Conservation (phyloP, 2,797 vertebrate species). For the Hylomyscus alleni region DNA sequence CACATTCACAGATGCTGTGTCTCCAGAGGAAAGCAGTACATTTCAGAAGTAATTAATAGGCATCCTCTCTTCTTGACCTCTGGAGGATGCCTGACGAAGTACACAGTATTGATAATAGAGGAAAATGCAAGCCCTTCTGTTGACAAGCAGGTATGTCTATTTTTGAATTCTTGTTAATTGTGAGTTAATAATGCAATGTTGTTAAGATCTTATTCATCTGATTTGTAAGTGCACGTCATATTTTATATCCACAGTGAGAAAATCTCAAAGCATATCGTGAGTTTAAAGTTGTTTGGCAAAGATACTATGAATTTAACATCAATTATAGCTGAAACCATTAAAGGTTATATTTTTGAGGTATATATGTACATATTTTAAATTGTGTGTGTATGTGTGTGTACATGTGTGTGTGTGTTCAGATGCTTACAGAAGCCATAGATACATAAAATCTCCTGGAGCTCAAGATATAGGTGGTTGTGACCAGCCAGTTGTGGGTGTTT, state of each 20-base stretch:
- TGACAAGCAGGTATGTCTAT: neutral
- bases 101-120: neutral
- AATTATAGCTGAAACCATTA: neutral
- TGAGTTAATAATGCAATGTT: neutral
- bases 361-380: neutral
- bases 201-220: neutral
- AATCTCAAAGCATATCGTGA: neutral
- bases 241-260: neutral
- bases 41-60: constrained; percentile 39
- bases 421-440: neutral
- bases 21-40: neutral
- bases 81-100: neutral
- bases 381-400: neutral
- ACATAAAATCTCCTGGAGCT: neutral
- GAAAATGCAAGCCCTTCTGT: neutral
- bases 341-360: neutral
- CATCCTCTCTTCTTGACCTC: neutral
- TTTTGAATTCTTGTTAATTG: constrained; percentile 22
- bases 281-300: neutral
- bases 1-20: neutral
- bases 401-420: too few relatives aligned
- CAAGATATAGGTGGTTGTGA: neutral
- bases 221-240: neutral
- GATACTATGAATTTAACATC: neutral
- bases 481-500: neutral